Base-by-base conservation (phyloP, 2,797 vertebrate species). In the Moxostoma hubbsi region DNA sequence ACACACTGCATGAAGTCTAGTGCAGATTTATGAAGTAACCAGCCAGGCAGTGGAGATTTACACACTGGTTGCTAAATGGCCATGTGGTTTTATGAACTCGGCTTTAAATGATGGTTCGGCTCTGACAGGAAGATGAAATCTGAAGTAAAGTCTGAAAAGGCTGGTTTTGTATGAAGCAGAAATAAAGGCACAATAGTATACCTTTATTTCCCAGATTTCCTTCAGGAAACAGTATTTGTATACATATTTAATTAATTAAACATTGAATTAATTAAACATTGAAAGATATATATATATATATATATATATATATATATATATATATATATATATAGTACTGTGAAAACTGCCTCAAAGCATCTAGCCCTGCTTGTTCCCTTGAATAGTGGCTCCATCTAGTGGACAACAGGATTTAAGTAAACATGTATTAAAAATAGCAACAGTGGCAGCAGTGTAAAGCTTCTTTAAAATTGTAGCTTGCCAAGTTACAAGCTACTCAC, bases 311-410 rank as follows among this genome's bases (percentile, higher is more conserved):
- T n/a, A n/a, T n/a, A n/a, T n/a, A n/a, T n/a, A n/a, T n/a, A n/a
- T n/a, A n/a, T 51, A 24, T 24, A 36, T 36, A 36, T 16, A 13
- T 13, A 45, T 66, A 10, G 36, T 59, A 53, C 1, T 55, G 36
- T 61, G 3, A 36, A 36, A 67, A 58, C 45, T 15, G 45, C 4
- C 58, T 61, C n/a, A 18, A 36, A 46, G 49, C 49, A 64, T 64
- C 47, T 49, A 11, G 9, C 43, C 49, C 5, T 5, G 6, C 2
- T 10, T 36, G 36, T 36, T 75, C 46, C 53, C 45, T 79, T 54
- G 47, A 75, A n/a, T 50, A 73, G 18, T 81, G 63, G 65, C 55
- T 46, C 78, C 84, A 83, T 79, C 84, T 83, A 51, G 79, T 85
- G 84, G 81, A 72, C 43, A 70, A 7, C 36, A 68, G 10, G 8